Conservation (phyloP, 1,140 invertebrate species). For the Drepana arcuata region DNA sequence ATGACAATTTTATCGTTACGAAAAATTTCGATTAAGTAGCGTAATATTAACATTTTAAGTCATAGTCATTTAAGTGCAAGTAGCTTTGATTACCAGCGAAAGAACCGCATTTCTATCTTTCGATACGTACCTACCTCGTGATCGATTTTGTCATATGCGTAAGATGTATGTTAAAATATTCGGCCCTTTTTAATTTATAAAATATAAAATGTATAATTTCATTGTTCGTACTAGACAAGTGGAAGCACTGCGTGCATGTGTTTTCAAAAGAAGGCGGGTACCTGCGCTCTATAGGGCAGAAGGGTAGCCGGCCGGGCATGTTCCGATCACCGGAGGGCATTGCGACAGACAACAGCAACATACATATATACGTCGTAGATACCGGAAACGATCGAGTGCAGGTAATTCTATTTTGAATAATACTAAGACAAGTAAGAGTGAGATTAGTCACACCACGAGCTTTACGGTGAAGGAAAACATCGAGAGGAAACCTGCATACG, state of each 20-base stretch:
- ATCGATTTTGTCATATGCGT: too few relatives aligned
- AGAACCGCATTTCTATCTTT: too few relatives aligned
- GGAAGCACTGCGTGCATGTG: conserved; percentile 84
- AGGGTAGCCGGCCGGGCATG: conserved; percentile 74
- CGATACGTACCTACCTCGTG: too few relatives aligned
- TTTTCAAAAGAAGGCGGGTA: conserved; percentile 77
- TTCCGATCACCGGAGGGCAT: conserved; percentile 83
- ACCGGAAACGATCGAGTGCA: conserved; percentile 82
- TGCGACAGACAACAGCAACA: conserved; percentile 72
- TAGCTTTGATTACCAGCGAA: too few relatives aligned
- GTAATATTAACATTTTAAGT: too few relatives aligned
- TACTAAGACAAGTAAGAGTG: neutral
- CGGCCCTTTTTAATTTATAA: neutral
- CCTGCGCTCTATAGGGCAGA: conserved; percentile 75
- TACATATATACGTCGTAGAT: conserved; percentile 81
- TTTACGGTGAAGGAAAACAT: too few relatives aligned
- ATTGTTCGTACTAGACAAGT: conserved; percentile 72
- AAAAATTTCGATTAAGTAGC: too few relatives aligned
- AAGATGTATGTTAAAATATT: too few relatives aligned
- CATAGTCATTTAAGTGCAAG: too few relatives aligned
- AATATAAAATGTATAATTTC: neutral
- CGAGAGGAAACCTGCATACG: too few relatives aligned
- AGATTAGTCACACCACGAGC: too few relatives aligned
- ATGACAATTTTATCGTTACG: too few relatives aligned
- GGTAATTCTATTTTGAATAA: conserved; percentile 24